phyloP scores from a whole-genome alignment of 2,113 vertebrate species.

The Dendrocopos noguchii region DNA sequence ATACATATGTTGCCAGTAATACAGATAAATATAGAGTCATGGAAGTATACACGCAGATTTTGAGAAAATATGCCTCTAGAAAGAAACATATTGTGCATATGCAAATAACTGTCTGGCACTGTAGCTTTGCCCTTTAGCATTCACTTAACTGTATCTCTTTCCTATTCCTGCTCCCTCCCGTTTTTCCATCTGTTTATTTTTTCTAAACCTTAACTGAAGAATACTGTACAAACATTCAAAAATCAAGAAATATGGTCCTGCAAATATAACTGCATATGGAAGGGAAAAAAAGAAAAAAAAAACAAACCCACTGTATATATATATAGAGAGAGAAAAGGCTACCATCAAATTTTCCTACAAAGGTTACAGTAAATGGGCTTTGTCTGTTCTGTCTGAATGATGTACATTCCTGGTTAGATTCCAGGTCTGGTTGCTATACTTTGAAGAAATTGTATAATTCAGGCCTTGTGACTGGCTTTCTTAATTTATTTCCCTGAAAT shows the following conservation, averaged over 20 bases:
- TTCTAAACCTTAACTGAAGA: constrained; percentile 68
- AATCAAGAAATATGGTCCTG: constrained; percentile 70
- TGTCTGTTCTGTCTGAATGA: constrained; percentile 54
- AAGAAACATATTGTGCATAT: constrained; percentile 83
- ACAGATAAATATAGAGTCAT: constrained; percentile 80
- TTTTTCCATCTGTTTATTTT: constrained; percentile 78
- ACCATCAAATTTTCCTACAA: constrained; percentile 64
- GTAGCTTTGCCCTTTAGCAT: constrained; percentile 80
- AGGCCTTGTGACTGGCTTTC: constrained; percentile 76
- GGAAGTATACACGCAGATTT: constrained; percentile 78
- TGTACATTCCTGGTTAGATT: constrained; percentile 66
- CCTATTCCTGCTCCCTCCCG: constrained; percentile 19
- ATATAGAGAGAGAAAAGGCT: neutral
- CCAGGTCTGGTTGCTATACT: constrained; percentile 69
- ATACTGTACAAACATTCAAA: constrained; percentile 71
- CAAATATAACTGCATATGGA: constrained; percentile 63
- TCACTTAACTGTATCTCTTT: constrained; percentile 69
- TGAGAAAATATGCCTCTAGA: constrained; percentile 76
- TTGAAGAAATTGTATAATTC: constrained; percentile 80
- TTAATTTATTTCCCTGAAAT: constrained; percentile 86
- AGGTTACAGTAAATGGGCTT: constrained; percentile 70
- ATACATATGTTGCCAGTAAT: constrained; percentile 80
- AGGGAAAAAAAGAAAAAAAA: neutral
- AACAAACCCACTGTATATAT: too few relatives aligned
- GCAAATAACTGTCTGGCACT: constrained; percentile 81